Evolutionary conservation across 2,797 vertebrate genomes (phyloP).

Genomic region (Phataginus tetradactyla): DNA sequence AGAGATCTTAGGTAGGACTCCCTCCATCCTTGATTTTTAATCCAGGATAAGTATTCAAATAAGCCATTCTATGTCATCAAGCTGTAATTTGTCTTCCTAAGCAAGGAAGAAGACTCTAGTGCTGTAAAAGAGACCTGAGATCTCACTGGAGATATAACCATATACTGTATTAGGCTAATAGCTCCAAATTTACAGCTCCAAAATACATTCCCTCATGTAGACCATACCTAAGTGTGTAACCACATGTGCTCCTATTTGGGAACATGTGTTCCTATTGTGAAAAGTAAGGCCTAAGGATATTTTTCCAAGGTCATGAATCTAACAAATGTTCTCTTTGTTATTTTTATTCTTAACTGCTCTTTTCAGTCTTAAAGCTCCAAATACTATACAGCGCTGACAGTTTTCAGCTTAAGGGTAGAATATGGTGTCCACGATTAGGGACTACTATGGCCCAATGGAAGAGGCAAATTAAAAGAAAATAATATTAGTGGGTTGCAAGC

Average conservation of each 20-base stretch:
- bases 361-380: background rate
- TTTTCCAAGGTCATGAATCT: constrained; percentile 45
- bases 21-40: background rate
- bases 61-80: background rate
- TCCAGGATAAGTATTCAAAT: background rate
- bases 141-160: background rate
- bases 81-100: background rate
- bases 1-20: background rate
- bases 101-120: background rate
- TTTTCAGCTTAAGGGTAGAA: constrained; percentile 16
- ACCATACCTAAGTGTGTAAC: background rate
- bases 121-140: background rate
- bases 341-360: constrained; percentile 33
- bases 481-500: background rate
- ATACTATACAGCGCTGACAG: background rate
- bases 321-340: background rate
- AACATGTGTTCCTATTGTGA: background rate
- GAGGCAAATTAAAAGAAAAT: background rate
- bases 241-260: background rate
- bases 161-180: background rate
- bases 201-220: background rate
- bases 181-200: background rate
- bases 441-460: background rate
- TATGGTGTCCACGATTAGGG: background rate
- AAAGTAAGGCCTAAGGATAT: background rate